These are phyloP conservation scores for Antechinus stuartii DNA, from an alignment of 2,113 vertebrate genomes.

Conservation along the genomic window DNA sequence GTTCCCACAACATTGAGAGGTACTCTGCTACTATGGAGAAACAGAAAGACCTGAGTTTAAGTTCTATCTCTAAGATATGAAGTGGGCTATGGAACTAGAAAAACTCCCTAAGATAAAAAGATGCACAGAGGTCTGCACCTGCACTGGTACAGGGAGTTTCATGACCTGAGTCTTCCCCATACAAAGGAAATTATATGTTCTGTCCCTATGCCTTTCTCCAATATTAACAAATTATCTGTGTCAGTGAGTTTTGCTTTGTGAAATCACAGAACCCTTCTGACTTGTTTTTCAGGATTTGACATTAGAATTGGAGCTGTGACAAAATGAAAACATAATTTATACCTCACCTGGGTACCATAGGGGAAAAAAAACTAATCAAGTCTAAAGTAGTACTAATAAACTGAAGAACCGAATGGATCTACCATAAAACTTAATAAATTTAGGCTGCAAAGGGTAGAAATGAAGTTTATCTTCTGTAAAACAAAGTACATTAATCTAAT, in stretches of 20 bases:
- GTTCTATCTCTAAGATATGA: background rate
- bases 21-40: background rate
- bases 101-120: background rate
- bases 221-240: background rate
- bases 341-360: background rate
- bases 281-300: background rate
- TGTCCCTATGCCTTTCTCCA: background rate
- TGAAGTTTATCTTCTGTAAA: background rate
- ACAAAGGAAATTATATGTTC: background rate
- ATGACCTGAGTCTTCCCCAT: background rate
- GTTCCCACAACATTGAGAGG: no score
- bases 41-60: background rate
- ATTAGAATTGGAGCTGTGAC: background rate
- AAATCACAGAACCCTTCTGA: slow-evolving; percentile 19
- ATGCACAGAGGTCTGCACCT: background rate
- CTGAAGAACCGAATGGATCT: background rate
- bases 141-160: background rate
- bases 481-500: background rate
- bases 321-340: background rate
- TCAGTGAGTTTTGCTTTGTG: slow-evolving; percentile 17
- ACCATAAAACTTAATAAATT: background rate
- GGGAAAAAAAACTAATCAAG: background rate
- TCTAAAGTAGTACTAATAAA: slow-evolving; percentile 16
- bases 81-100: background rate
- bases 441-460: background rate